These are phyloP conservation scores for Sphenopsis melanotis DNA, from an alignment of 2,797 vertebrate species.

Conservation along the genomic window DNA sequence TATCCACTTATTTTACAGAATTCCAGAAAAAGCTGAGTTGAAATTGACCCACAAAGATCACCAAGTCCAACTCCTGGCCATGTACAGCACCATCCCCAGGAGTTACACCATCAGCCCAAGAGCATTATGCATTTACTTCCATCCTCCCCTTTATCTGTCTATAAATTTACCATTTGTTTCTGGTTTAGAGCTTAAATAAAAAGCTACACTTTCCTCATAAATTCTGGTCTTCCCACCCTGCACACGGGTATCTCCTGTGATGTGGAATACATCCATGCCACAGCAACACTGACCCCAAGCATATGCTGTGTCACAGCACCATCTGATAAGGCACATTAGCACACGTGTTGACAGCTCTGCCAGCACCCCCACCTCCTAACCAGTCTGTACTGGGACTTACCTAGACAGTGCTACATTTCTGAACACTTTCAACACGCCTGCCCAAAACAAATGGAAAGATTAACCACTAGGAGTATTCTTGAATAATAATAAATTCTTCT, in stretches of 20 bases:
- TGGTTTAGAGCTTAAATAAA: not conserved
- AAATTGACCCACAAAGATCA: not conserved
- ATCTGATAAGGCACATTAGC: not conserved
- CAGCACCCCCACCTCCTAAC: not conserved
- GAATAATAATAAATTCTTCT: not conserved
- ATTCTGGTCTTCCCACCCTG: not conserved
- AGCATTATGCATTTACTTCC: not conserved
- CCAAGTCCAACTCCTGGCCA: not conserved
- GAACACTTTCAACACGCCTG: not conserved
- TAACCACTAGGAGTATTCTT: not conserved
- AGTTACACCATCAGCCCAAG: not conserved
- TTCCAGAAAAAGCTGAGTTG: not conserved
- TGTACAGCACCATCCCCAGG: not conserved
- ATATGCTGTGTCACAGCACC: not conserved
- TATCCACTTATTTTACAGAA: not conserved
- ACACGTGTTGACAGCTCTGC: not conserved
- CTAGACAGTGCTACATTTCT: not conserved
- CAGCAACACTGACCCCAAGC: not conserved
- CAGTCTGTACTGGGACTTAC: not conserved
- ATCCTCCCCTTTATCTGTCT: not conserved
- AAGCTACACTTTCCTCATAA: not conserved
- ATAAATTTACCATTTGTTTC: not conserved
- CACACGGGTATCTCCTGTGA: not conserved
- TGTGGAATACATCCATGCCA: not conserved
- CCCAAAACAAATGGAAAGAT: not conserved